Conservation (phyloP, 2,888 invertebrate genomes). For the Thereva nobilitata region DNA sequence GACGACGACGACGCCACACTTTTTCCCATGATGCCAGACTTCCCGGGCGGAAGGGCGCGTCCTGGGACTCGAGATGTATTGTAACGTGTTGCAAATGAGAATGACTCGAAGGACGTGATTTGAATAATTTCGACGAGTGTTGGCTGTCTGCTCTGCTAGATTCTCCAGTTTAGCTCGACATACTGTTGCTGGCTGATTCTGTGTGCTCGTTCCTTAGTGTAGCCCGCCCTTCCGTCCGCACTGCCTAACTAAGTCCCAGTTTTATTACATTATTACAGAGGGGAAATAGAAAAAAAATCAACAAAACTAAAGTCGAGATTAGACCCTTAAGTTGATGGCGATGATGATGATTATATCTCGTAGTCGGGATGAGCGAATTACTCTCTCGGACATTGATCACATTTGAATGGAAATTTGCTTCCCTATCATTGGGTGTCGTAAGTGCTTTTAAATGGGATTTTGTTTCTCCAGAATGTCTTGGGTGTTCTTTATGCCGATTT, state of each 20-base stretch:
- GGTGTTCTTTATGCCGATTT: not conserved
- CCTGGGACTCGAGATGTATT: constrained; percentile 21
- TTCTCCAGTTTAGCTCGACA: constrained; percentile 5
- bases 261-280: constrained; percentile 29
- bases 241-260: not conserved
- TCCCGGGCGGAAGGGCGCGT: too few species aligned
- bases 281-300: constrained; percentile 25
- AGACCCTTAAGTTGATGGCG: constrained; percentile 24
- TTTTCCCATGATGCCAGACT: not conserved
- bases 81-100: constrained; percentile 36
- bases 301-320: constrained; percentile 25
- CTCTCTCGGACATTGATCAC: constrained; percentile 15
- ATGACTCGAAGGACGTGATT: constrained; percentile 36
- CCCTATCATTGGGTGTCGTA: not conserved
- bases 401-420: constrained; percentile 20
- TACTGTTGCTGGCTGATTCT: constrained; percentile 27
- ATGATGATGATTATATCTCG: constrained; percentile 22
- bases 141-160: constrained; percentile 8
- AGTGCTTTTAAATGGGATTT: constrained; percentile 6
- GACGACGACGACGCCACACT: constrained; percentile 15
- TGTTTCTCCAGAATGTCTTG: not conserved
- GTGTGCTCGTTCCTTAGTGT: constrained; percentile 4
- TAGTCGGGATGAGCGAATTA: not conserved
- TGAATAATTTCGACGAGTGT: constrained; percentile 32
- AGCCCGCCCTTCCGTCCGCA: too few species aligned